Evolutionary conservation across 2,113 vertebrate genomes (phyloP).

Genomic region (Aspiorhynchus laticeps): DNA sequence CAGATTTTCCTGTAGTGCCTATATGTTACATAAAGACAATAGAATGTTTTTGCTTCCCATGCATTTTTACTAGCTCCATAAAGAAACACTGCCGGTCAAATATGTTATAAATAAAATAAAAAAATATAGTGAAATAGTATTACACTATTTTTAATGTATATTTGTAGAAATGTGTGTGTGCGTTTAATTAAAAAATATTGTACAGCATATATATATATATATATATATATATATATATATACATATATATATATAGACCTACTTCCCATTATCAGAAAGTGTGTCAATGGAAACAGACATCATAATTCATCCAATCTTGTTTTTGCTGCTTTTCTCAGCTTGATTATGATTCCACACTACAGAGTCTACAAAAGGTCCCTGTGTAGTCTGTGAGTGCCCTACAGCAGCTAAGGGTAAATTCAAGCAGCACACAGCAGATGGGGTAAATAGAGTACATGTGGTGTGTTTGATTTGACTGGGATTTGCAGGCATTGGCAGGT

Average conservation of each 20-base stretch:
- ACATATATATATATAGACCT: no score
- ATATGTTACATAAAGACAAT: slow-evolving; percentile 11
- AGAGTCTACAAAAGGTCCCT: not conserved
- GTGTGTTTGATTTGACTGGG: not conserved
- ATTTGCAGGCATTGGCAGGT: not conserved
- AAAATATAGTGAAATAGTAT: no score
- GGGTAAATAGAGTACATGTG: slow-evolving; percentile 1
- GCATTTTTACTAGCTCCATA: not conserved
- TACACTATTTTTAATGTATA: no score
- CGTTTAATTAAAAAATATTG: no score
- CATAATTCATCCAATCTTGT: not conserved
- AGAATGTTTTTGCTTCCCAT: not conserved
- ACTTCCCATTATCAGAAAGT: not conserved
- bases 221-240: no score
- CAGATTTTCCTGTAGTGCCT: not conserved
- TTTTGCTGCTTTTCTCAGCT: not conserved
- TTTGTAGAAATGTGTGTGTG: no score
- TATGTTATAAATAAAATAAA: no score
- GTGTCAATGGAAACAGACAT: not conserved
- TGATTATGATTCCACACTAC: not conserved
- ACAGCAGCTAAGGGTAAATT: not conserved
- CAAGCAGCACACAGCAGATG: slow-evolving; percentile 8
- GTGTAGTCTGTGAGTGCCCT: not conserved
- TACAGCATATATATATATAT: no score
- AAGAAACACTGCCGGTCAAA: no score